phyloP scores from a whole-genome alignment of 2,797 vertebrate genomes.

The Stomatorhinus walkeri region DNA sequence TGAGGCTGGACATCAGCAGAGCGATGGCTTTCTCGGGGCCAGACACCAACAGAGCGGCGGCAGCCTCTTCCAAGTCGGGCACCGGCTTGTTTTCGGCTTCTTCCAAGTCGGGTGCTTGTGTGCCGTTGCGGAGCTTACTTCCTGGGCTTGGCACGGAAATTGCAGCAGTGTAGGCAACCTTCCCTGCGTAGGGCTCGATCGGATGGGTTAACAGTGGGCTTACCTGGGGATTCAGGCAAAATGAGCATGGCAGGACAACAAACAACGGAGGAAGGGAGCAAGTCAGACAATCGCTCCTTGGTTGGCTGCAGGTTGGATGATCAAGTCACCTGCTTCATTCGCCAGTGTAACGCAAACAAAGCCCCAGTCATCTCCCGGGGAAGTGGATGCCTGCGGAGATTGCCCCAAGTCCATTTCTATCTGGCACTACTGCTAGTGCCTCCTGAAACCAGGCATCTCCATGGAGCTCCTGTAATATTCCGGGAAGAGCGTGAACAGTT shows the following conservation, averaged over 20 bases:
- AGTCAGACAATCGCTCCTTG: not conserved
- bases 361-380: not conserved
- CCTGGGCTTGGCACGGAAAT: not conserved
- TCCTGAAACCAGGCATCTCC: not conserved
- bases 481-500: not conserved
- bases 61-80: too few species aligned
- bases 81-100: not conserved
- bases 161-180: not conserved
- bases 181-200: not conserved
- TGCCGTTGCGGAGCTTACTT: not conserved
- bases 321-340: not conserved
- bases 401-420: not conserved
- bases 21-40: too few species aligned
- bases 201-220: not conserved
- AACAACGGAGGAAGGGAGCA: not conserved
- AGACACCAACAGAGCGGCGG: too few species aligned
- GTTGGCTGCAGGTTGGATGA: not conserved
- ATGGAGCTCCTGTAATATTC: not conserved
- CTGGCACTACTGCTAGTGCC: not conserved
- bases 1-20: not conserved
- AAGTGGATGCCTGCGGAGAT: not conserved
- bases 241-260: not conserved
- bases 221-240: not conserved
- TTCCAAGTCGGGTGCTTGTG: not conserved
- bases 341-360: not conserved